Percentiles rank a stretch among this genome's conserved stretches.
Evolutionary conservation across 2,113 vertebrate genomes (phyloP).

Genomic region (Nothoprocta perdicaria): DNA sequence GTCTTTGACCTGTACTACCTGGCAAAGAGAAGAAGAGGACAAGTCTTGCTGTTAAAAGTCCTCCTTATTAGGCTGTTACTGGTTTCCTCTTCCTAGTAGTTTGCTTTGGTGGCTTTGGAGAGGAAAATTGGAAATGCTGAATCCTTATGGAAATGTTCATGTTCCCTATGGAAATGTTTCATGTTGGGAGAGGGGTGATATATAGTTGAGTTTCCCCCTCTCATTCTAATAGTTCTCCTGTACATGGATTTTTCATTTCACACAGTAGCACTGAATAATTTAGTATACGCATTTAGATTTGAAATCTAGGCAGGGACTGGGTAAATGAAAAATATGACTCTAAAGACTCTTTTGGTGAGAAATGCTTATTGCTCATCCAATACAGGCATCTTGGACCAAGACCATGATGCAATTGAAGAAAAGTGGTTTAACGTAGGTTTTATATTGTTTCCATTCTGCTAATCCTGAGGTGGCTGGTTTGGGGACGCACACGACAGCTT

Average conservation of each 20-base stretch:
- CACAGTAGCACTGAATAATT: background rate
- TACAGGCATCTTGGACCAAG: background rate
- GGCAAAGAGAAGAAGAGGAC: background rate
- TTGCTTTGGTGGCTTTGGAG: background rate
- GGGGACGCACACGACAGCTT: background rate
- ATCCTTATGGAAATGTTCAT: background rate
- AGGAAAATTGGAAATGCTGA: background rate
- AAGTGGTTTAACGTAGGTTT: background rate
- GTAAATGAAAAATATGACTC: background rate
- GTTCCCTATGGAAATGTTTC: background rate
- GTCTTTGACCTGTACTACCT: background rate
- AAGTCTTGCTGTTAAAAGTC: background rate
- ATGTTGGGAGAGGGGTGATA: background rate
- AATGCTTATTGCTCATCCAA: background rate
- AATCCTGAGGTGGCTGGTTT: background rate
- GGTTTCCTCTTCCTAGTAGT: background rate
- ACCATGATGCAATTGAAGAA: background rate
- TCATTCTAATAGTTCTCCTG: background rate
- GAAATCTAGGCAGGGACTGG: background rate
- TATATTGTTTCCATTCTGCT: background rate
- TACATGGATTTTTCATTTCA: background rate
- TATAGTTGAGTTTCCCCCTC: background rate
- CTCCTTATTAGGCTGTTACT: background rate
- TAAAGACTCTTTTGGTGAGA: background rate
- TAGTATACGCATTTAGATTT: background rate